Conservation (phyloP, 2,797 vertebrate species). For the Alauda arvensis region DNA sequence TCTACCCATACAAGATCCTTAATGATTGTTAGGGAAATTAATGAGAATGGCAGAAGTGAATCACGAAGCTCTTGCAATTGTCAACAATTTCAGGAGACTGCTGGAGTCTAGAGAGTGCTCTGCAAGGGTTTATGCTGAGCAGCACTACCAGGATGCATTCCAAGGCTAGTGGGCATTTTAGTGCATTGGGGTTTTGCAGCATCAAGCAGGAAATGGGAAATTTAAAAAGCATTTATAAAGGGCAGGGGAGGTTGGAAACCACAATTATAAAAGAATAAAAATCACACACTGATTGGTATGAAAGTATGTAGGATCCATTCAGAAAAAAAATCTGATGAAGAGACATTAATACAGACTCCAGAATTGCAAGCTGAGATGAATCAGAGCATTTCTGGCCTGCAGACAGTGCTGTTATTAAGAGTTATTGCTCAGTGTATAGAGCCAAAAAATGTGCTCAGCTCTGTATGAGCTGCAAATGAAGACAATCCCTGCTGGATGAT, state of each 20-base stretch:
- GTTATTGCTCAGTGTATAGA: slow-evolving; percentile 23
- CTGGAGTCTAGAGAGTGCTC: background rate
- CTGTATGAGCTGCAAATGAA: slow-evolving; percentile 27
- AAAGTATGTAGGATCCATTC: slow-evolving; percentile 28
- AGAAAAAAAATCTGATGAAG: slow-evolving; percentile 28
- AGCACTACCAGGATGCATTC: background rate
- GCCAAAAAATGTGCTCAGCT: slow-evolving; percentile 36
- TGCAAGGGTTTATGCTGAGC: background rate
- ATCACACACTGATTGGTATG: background rate
- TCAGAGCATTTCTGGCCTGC: slow-evolving; percentile 43
- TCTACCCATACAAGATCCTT: background rate
- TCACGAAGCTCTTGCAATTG: background rate
- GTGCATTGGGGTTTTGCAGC: background rate
- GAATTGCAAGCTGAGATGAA: slow-evolving; percentile 43
- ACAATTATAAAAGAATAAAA: background rate
- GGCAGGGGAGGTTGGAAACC: background rate
- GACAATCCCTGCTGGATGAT: background rate
- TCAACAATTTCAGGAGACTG: background rate
- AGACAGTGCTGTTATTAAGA: slow-evolving; percentile 48
- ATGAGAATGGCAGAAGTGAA: background rate
- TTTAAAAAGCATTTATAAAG: background rate
- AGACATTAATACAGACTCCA: slow-evolving; percentile 6
- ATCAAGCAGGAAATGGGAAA: background rate
- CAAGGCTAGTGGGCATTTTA: background rate
- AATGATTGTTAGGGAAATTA: background rate